Evolutionary conservation across 2,888 invertebrate species (phyloP), one percentile per base, ranked within the genome.

Genomic region (Cantharis lateralis): DNA sequence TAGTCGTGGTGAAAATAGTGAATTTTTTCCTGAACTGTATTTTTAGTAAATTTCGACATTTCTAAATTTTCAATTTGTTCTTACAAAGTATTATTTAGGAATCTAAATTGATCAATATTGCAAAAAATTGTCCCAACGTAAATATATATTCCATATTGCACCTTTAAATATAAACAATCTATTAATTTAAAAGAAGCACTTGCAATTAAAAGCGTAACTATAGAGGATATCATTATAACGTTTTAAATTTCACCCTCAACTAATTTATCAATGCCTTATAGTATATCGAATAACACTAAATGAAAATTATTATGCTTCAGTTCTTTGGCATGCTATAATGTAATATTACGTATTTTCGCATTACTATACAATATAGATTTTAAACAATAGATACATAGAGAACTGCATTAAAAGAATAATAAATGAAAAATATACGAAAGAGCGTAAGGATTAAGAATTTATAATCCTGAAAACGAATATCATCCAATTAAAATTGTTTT

Each of bases 221-320:
- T 76, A 72, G 72, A 76, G 32, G 76, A 76, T 76, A 68, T 70
- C 26, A 62, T 68, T 16, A 63, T n/a, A 68, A 62, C 71, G 76
- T 72, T 66, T 76, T 71, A 76, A 28, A 72, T 76, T 76, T 69
- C 76, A 76, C 63, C 76, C 72, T 68, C 18, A 32, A 63, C 68
- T 71, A 76, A 76, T 76, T 76, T 76, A 72, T 76, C 72, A 76
- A 48, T 69, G 32, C 48, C 68, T 63, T 18, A 24, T 48, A 20
- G 62, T 72, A 64, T 63, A 68, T 76, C 72, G 62, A 68, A 76
- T 76, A 72, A 76, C 76, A 48, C 11, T 69, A 76, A 76, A 77
- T 26, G 77, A 77, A 74, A 74, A 77, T 77, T 73, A 77, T 68
- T 62, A 26, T 74, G 64, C 48, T 71, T 62, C 15, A 68, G 62